Evolutionary conservation across 2,888 invertebrate genomes (phyloP).

Genomic region (Odontocolon sp.): DNA sequence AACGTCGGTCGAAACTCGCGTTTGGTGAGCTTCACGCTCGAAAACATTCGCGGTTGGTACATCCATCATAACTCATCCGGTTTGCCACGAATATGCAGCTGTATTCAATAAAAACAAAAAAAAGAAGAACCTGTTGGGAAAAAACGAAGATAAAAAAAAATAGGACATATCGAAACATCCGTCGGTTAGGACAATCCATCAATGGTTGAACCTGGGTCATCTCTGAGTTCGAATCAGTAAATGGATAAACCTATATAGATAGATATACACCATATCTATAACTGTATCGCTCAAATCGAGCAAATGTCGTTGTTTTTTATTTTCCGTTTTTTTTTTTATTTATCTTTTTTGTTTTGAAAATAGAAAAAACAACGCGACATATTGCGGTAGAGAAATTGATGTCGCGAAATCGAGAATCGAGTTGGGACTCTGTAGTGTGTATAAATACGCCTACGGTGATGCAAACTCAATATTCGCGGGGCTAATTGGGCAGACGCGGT

Average conservation of each 20-base stretch:
- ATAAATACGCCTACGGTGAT: not conserved
- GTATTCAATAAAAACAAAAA: conserved; percentile 36
- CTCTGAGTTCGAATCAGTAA: conserved; percentile 8
- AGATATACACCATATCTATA: too few species aligned
- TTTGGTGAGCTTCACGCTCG: conserved; percentile 16
- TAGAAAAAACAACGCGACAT: not conserved
- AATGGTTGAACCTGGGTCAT: not conserved
- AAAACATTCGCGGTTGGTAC: conserved; percentile 9
- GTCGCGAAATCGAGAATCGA: not conserved
- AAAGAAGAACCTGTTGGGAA: conserved; percentile 9
- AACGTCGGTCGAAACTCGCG: not conserved
- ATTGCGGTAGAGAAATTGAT: not conserved
- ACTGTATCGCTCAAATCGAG: too few species aligned
- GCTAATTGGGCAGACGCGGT: not conserved
- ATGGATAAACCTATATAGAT: conserved; percentile 1
- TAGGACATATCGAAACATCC: conserved; percentile 14
- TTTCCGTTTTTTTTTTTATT: not conserved
- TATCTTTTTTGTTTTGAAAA: too few species aligned
- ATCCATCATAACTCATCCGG: conserved; percentile 31
- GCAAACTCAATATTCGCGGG: not conserved
- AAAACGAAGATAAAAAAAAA: conserved; percentile 18
- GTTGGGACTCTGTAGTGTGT: not conserved
- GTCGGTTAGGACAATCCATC: conserved; percentile 26
- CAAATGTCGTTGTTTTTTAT: not conserved
- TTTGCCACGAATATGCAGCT: conserved; percentile 20